phyloP scores from a whole-genome alignment of 37 sponge, comb jelly and placozoan genomes.

The Geodia barretti region DNA sequence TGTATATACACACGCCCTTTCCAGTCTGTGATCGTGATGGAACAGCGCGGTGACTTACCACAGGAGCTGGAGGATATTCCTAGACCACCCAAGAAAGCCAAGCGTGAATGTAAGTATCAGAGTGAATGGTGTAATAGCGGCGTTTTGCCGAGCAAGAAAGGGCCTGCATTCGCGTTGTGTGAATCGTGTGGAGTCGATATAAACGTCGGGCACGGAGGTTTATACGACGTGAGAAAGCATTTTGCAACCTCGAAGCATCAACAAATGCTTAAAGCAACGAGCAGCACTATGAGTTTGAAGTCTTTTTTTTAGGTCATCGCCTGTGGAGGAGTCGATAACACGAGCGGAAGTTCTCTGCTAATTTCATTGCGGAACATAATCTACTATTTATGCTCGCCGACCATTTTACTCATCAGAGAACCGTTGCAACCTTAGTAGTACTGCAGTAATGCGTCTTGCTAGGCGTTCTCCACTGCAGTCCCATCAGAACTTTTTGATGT shows the following conservation, averaged over 20 bases:
- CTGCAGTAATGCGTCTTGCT: background rate
- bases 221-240: slow-evolving; percentile 14
- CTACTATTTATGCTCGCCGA: background rate
- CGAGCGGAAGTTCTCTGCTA: slow-evolving; percentile 12
- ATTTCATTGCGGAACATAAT: slow-evolving; percentile 4
- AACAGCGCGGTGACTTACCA: no score
- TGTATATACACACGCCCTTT: no score
- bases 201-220: slow-evolving; percentile 12
- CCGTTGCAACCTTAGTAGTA: background rate
- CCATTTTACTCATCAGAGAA: slow-evolving; percentile 7
- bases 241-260: slow-evolving; percentile 17
- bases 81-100: background rate
- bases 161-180: background rate
- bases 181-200: slow-evolving; percentile 1
- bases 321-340: slow-evolving; percentile 11
- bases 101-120: slow-evolving; percentile 13
- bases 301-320: background rate
- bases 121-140: background rate
- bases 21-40: no score
- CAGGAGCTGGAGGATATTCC: no score
- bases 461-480: slow-evolving; percentile 1
- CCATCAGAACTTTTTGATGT: background rate
- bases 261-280: background rate
- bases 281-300: background rate
- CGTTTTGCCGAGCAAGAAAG: background rate